Percentiles rank a stretch among this genome's conserved stretches.
Conservation (phyloP, 2,888 invertebrate genomes). For the Drosophila planitibia region DNA sequence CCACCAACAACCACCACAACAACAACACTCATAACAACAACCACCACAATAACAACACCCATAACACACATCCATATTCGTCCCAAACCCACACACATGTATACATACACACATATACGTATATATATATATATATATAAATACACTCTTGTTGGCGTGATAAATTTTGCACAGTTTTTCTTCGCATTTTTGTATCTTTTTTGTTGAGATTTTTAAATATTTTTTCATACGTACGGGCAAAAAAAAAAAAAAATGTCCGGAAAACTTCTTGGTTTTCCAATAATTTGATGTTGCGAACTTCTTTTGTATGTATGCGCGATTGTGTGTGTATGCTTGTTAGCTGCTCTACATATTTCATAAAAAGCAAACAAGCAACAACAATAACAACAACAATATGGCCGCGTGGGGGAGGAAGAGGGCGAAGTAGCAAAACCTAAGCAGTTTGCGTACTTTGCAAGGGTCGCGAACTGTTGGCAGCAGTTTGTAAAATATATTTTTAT, state of each 20-base stretch:
- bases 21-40: slow-evolving; percentile 21
- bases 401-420: background rate
- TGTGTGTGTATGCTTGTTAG: slow-evolving; percentile 60
- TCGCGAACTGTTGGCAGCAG: slow-evolving; percentile 71
- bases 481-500: slow-evolving; percentile 82
- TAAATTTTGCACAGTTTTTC: slow-evolving; percentile 68
- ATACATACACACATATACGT: slow-evolving; percentile 11
- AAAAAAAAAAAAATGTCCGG: slow-evolving; percentile 15
- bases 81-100: slow-evolving; percentile 23
- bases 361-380: slow-evolving; percentile 60
- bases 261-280: slow-evolving; percentile 78
- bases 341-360: slow-evolving; percentile 81
- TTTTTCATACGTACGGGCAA: slow-evolving; percentile 54
- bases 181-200: slow-evolving; percentile 21
- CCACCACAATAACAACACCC: slow-evolving; percentile 23
- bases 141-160: slow-evolving; percentile 77
- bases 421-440: slow-evolving; percentile 70
- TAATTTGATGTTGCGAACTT: slow-evolving; percentile 81
- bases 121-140: slow-evolving; percentile 21
- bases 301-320: slow-evolving; percentile 61
- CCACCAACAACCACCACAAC: slow-evolving; percentile 33
- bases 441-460: slow-evolving; percentile 67
- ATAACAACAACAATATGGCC: slow-evolving; percentile 38
- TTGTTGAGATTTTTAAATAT: slow-evolving; percentile 72
- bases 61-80: slow-evolving; percentile 37